Evolutionary conservation across 2,888 invertebrate genomes (phyloP).

Genomic region (Mesopsocus fuscifrons): DNA sequence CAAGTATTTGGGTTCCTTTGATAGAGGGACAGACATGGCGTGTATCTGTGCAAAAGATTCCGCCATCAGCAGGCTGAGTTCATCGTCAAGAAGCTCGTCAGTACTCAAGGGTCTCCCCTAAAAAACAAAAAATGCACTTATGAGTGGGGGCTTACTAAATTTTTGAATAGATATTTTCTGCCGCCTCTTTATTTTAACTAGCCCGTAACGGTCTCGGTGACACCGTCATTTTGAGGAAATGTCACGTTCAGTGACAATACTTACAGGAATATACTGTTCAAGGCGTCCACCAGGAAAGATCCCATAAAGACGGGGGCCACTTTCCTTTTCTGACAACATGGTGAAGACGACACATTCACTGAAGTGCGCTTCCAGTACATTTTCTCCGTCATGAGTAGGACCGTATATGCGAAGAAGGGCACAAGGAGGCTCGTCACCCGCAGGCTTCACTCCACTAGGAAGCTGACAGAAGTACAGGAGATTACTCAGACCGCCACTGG

Average conservation of each 20-base stretch:
- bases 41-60: slow-evolving; percentile 90
- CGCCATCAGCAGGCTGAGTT: slow-evolving; percentile 69
- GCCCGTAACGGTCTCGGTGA: background rate
- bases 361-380: slow-evolving; percentile 68
- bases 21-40: slow-evolving; percentile 80
- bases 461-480: slow-evolving; percentile 84
- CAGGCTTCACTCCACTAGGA: slow-evolving; percentile 37
- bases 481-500: slow-evolving; percentile 91
- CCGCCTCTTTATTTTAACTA: too few species aligned
- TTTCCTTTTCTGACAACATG: slow-evolving; percentile 74
- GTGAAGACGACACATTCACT: slow-evolving; percentile 97
- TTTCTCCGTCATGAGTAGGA: slow-evolving; percentile 66
- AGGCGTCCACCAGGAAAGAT: slow-evolving; percentile 92
- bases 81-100: slow-evolving; percentile 57
- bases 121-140: slow-evolving; percentile 19
- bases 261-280: slow-evolving; percentile 86
- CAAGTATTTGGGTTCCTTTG: slow-evolving; percentile 89
- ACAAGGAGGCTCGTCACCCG: slow-evolving; percentile 31
- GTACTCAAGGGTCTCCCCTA: slow-evolving; percentile 72
- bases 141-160: too few species aligned
- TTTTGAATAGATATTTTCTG: too few species aligned
- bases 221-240: background rate
- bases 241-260: too few species aligned
- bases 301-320: slow-evolving; percentile 88
- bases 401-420: slow-evolving; percentile 88